Base-by-base conservation (phyloP, 2,113 vertebrate genomes). In the Nyctibius bracteatus region DNA sequence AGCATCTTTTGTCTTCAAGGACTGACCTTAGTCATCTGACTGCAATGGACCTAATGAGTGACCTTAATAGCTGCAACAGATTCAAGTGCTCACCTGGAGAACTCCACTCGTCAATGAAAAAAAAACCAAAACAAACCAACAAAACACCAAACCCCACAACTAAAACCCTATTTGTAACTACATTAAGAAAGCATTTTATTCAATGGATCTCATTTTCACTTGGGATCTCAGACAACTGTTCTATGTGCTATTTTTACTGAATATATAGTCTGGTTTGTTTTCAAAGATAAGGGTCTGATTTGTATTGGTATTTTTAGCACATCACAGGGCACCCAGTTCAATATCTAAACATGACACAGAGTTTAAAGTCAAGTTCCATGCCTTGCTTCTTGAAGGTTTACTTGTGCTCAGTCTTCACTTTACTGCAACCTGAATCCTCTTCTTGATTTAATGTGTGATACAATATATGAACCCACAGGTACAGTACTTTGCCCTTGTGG, bases 361-460 rank as follows among this genome's bases (percentile, higher is more conserved):
- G 27, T 67, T 93, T 41, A 59, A 44, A 83, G 57, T 25, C 22
- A 81, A 77, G 31, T 79, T 85, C 33, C 27, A 62, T 31, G 21
- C 31, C 43, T 81, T 88, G 49, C 30, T 81, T 86, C 78, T 74
- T 78, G 70, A 90, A 81, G 21, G 18, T 86, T 79, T 88, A 79
- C 68, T 90, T 52, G 30, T 47, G 59, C 33, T 77, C 54, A 80
- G 18, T n/a, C 65, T 78, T 92, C 65, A 67, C 52, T 37, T 63
- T 67, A 70, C 58, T 28, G 12, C 61, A 89, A 41, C 55, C 19
- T 28, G 43, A 95, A 82, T 47, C 54, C n/a, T 74, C 30, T 17
- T 37, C 57, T 81, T 86, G 80, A 85, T 90, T 84, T 86, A 92
- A 70, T 84, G 46, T 67, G 52, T 33, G 72, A 86, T 79, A 71